These are phyloP conservation scores for Coronaproctus castanopsis DNA, from an alignment of 2,888 invertebrate species.

Conservation along the genomic window DNA sequence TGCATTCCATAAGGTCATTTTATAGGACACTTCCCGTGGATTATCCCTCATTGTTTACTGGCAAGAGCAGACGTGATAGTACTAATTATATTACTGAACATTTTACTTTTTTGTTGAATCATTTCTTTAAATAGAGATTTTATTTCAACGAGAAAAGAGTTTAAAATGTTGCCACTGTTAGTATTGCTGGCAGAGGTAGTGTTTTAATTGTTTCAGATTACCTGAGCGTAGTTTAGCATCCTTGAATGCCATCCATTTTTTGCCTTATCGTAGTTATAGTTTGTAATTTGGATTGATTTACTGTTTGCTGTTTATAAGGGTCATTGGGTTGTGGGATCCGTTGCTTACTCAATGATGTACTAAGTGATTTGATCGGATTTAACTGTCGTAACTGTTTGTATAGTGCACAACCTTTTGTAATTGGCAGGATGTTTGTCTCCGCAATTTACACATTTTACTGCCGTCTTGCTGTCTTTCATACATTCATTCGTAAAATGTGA, in stretches of 20 bases:
- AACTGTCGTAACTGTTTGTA: background rate
- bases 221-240: background rate
- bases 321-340: background rate
- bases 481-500: background rate
- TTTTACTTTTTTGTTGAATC: background rate
- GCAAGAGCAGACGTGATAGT: background rate
- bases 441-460: background rate
- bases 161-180: background rate
- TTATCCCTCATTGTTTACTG: background rate
- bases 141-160: background rate
- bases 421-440: background rate
- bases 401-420: background rate
- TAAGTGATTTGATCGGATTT: background rate
- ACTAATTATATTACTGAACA: background rate
- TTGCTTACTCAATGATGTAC: background rate
- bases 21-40: background rate
- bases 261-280: background rate
- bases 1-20: background rate
- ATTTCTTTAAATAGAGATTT: background rate
- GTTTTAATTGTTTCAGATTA: background rate
- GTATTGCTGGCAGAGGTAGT: background rate
- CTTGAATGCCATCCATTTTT: background rate
- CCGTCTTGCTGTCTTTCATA: background rate
- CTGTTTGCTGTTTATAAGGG: background rate
- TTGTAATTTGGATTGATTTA: background rate